Base-by-base conservation (phyloP, 2,888 invertebrate genomes). In the Catocala fraxini region DNA sequence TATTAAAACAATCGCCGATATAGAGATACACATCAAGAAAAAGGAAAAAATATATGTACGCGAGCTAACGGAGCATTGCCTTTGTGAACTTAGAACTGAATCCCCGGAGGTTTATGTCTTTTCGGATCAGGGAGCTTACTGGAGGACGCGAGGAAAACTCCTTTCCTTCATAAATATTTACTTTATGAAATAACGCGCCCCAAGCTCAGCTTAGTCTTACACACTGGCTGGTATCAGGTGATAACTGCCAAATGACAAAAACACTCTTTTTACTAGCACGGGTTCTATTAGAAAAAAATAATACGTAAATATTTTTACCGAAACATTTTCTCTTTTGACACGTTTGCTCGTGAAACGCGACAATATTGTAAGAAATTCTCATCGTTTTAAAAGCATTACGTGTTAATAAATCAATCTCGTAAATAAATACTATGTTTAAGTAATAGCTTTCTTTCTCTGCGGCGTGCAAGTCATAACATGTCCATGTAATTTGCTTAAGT, bases 121-220 rank as follows among this genome's bases (percentile, higher is more conserved):
- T 91, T 91, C 86, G 92, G 93, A 93, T 93, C 91, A 91, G 84
- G 80, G 85, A 89, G 91, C 92, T 92, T 92, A 91, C 88, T 78
- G 83, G 80, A 87, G 89, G 88, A 91, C 89, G 90, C 83, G 87
- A 80, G 83, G 84, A 84, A 85, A 90, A 89, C 89, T 89, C 89
- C 88, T 88, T 88, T 87, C 82, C 83, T 90, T 93, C 91, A 93
- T 93, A 94, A 93, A 94, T 94, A 94, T 94, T 93, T 94, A 93
- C 93, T 90, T 91, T 92, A 93, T 90, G 90, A 93, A 93, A 93
- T 91, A 92, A 92, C 90, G 83, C 85, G 87, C 87, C 86, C 84
- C 74, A 75, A 87, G 89, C 87, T 87, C 82, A 83, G 87, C 90
- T 90, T 85, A 89, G 87, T 83, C 82, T 83, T 79, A 88, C 86